Conservation (phyloP, 2,797 vertebrate genomes). For the Hyperoplus immaculatus region DNA sequence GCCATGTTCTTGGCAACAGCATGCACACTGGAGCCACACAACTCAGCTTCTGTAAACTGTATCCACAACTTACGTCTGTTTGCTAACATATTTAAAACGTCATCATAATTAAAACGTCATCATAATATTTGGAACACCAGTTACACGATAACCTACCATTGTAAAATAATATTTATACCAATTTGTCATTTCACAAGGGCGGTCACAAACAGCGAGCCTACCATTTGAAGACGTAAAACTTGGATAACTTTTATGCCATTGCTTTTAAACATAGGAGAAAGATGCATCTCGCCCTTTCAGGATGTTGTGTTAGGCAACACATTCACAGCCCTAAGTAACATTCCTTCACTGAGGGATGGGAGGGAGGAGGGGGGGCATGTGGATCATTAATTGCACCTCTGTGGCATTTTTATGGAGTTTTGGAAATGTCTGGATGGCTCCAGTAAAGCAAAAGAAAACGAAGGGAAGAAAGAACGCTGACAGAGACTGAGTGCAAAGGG, state of each 20-base stretch:
- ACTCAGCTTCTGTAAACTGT: conserved; percentile 39
- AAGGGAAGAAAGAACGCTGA: conserved; percentile 52
- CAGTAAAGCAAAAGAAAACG: conserved; percentile 33
- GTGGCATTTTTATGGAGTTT: conserved; percentile 72
- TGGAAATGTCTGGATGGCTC: conserved; percentile 61
- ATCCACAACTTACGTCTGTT: not conserved
- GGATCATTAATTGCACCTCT: conserved; percentile 67
- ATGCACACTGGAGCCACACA: conserved; percentile 29
- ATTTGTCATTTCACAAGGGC: conserved; percentile 19
- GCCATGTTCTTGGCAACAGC: conserved; percentile 2
- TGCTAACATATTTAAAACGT: conserved; percentile 6
- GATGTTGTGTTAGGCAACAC: conserved; percentile 2
- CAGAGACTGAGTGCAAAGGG: conserved; percentile 62
- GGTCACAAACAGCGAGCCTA: not conserved
- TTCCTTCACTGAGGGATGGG: conserved; percentile 56
- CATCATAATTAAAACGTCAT: conserved; percentile 19
- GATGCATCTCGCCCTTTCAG: not conserved
- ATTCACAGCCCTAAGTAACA: conserved; percentile 53
- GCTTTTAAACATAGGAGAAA: conserved; percentile 2
- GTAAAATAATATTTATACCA: conserved; percentile 47
- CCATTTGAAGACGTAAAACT: not conserved
- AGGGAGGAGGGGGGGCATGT: conserved; percentile 30
- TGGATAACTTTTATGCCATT: not conserved
- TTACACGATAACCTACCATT: conserved; percentile 15
- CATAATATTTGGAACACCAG: conserved; percentile 28